Conservation (phyloP, 2,888 invertebrate genomes). For the Zootermopsis nevadensis region DNA sequence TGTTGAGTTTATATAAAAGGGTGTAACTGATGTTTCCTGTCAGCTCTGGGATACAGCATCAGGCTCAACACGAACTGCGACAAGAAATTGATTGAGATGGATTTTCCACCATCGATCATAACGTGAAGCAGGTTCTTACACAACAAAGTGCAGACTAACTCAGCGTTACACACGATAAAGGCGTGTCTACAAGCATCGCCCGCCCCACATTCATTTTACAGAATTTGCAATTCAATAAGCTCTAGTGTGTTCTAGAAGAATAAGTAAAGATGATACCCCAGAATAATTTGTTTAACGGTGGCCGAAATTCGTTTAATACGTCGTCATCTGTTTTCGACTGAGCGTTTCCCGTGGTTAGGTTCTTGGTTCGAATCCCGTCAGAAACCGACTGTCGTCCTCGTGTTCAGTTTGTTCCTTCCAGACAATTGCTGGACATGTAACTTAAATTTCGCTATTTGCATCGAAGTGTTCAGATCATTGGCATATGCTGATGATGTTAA, state of each 20-base stretch:
- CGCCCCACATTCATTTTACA: not conserved
- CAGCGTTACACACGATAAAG: conserved; percentile 16
- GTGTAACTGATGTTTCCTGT: conserved; percentile 6
- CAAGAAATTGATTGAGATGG: conserved; percentile 21
- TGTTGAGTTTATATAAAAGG: not conserved
- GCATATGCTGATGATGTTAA: too few relatives aligned
- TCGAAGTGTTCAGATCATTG: too few relatives aligned
- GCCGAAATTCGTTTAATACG: too few relatives aligned
- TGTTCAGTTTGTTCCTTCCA: too few relatives aligned
- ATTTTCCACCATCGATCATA: conserved; percentile 17
- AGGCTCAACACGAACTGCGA: not conserved
- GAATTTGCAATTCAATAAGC: conserved; percentile 26
- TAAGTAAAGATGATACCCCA: not conserved
- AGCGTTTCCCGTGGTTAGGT: too few relatives aligned
- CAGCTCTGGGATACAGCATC: not conserved
- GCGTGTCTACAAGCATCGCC: not conserved
- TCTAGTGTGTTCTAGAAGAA: not conserved
- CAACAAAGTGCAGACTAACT: conserved; percentile 9
- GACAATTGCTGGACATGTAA: too few relatives aligned
- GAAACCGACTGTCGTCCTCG: too few relatives aligned
- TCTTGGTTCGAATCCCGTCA: too few relatives aligned
- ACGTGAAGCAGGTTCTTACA: not conserved
- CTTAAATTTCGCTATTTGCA: too few relatives aligned
- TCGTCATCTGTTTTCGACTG: too few relatives aligned
- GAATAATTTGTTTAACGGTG: too few relatives aligned